Base-by-base conservation (phyloP, 2,113 vertebrate genomes). In the Mesembrinibis cayennensis region DNA sequence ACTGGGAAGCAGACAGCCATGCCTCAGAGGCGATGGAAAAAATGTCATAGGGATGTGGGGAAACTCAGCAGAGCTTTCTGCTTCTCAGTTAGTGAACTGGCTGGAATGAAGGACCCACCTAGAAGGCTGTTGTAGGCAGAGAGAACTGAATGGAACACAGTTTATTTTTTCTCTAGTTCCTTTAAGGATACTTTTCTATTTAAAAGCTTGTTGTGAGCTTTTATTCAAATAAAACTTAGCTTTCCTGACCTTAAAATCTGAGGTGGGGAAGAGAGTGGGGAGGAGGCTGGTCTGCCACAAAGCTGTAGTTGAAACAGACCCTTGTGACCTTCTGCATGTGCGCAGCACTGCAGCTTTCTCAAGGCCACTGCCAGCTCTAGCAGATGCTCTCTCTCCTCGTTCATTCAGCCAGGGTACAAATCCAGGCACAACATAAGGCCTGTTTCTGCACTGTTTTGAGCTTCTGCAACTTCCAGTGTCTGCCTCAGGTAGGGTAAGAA, bases 241-340 rank as follows among this genome's bases (percentile, higher is more conserved):
- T 82, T 87, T 78, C 22, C 26, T 44, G 32, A 87, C 13, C 36
- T 63, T 47, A 82, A 71, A 66, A 55, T 26, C 58, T 72, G 38
- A 56, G 10, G 2, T 26, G 20, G 17, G 21, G 13, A 76, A 82
- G 16, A 76, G 25, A 27, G 9, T 18, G 21, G 13, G 29, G 10
- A 92, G 26, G 23, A 83, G 14, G 45, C 7, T 59, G 40, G 9
- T 83, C 38, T 80, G 52, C 11, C 9, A 18, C 71, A 56, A 65
- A 77, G 40, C 12, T 55, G 19, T 20, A n/a, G 19, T 0, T 67
- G 76, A 71, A 92, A n/a, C 3, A 30, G 21, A 74, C 22, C 17
- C 17, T 49, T 10, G 5, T 11, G 16, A 27, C 20, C 20, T 59
- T 65, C 45, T 26, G 12, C 0, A 0, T 18, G 8, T 7, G 9